Evolutionary conservation across 2,113 vertebrate species (phyloP).

Genomic region (Chrysemys picta): DNA sequence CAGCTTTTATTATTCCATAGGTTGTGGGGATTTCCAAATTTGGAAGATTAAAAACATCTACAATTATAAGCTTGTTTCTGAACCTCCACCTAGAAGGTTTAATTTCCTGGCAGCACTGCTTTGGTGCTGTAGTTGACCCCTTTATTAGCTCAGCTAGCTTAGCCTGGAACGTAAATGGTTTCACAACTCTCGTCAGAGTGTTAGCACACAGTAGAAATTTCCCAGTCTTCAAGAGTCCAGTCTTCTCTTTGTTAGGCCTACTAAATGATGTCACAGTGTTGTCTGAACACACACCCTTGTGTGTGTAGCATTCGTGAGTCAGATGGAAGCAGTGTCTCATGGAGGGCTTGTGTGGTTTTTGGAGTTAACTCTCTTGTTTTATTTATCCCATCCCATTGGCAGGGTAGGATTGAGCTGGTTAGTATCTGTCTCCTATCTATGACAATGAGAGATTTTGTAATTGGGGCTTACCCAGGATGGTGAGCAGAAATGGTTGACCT

Average conservation of each 20-base stretch:
- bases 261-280: background rate
- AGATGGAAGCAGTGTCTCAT: background rate
- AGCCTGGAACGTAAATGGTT: background rate
- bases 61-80: background rate
- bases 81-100: background rate
- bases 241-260: background rate
- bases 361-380: background rate
- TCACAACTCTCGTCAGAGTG: background rate
- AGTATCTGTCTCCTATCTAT: background rate
- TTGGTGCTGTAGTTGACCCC: background rate
- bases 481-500: background rate
- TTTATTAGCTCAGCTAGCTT: background rate
- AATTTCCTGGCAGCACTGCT: background rate
- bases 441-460: background rate
- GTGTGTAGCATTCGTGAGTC: background rate
- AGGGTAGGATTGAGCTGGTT: background rate
- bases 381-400: background rate
- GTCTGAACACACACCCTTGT: background rate
- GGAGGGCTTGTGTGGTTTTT: background rate
- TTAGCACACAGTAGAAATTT: background rate
- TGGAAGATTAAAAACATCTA: background rate
- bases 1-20: background rate
- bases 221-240: background rate
- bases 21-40: background rate
- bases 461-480: background rate